These are phyloP conservation scores for Anisognathus igniventris DNA, from an alignment of 2,797 vertebrate species.

Conservation along the genomic window DNA sequence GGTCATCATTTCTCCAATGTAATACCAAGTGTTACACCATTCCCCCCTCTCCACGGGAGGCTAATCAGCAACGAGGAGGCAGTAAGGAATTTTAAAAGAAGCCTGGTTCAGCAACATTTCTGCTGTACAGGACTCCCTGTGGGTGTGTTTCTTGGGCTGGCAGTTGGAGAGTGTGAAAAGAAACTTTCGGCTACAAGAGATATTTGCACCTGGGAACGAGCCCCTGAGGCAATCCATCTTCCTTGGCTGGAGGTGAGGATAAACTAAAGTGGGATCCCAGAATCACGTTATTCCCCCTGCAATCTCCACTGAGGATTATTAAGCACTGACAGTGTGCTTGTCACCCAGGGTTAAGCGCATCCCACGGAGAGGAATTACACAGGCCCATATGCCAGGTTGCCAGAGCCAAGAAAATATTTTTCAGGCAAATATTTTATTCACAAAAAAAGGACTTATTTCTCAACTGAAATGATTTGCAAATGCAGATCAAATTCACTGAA, in stretches of 20 bases:
- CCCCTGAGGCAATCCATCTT: background rate
- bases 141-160: background rate
- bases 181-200: background rate
- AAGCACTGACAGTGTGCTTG: background rate
- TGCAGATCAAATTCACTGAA: background rate
- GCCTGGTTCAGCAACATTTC: background rate
- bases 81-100: background rate
- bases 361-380: slow-evolving; percentile 5
- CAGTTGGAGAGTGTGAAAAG: background rate
- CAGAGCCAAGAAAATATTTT: slow-evolving; percentile 28
- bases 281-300: background rate
- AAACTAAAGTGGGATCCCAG: background rate
- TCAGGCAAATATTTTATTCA: slow-evolving; percentile 32
- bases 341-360: slow-evolving; percentile 13
- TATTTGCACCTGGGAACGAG: background rate
- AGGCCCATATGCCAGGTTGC: background rate
- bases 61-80: background rate
- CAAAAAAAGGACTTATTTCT: background rate
- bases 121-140: background rate
- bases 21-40: background rate
- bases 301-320: background rate
- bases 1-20: background rate
- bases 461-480: background rate
- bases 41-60: background rate
- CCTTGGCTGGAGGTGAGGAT: background rate